Evolutionary conservation across 2,797 vertebrate species (phyloP), one percentile per base, ranked within the genome.

Genomic region (Choloepus didactylus): DNA sequence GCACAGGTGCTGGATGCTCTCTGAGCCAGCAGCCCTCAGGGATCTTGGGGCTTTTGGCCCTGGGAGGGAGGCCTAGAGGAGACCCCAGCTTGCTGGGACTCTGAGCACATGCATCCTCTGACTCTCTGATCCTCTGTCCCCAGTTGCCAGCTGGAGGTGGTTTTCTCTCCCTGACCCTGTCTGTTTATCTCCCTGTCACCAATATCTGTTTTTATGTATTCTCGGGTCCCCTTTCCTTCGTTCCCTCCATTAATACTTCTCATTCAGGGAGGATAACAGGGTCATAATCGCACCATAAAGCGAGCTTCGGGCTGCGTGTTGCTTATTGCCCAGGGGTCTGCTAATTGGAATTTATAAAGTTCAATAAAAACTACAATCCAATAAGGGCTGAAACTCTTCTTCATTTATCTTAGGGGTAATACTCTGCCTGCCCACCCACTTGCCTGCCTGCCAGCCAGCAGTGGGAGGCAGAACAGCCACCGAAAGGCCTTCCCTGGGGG

Each of bases 261-360:
- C 92, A 97, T 98, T 98, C 98, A 98, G 97, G 96, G 96, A 98
- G 98, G 98, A 98, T 98, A 98, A 98, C 98, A 98, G 98, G 96
- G 98, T 98, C 98, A 98, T 98, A 98, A 98, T 98, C 98, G 97
- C 87, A 93, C 98, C 97, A 98, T 98, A 98, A 98, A 98, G 97
- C 97, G 97, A 98, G 98, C 98, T 98, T 97, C 95, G 91, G 97
- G 98, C 98, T 98, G 97, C 77, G 89, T 98, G 98, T 98, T 97
- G 97, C 98, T 97, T 98, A 98, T 98, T 98, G 98, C 98, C 98
- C 98, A 98, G 98, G 98, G 98, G 98, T 98, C 97, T 98, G 98
- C 98, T 98, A 98, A 98, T 98, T 98, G 98, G 98, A 98, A 98
- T 98, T 98, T 98, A 98, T 99, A 98, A 98, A 98, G 98, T 98